Percentiles rank a stretch among this genome's conserved stretches.
Evolutionary conservation across 2,113 vertebrate genomes (phyloP).

Genomic region (Phoxinus phoxinus): DNA sequence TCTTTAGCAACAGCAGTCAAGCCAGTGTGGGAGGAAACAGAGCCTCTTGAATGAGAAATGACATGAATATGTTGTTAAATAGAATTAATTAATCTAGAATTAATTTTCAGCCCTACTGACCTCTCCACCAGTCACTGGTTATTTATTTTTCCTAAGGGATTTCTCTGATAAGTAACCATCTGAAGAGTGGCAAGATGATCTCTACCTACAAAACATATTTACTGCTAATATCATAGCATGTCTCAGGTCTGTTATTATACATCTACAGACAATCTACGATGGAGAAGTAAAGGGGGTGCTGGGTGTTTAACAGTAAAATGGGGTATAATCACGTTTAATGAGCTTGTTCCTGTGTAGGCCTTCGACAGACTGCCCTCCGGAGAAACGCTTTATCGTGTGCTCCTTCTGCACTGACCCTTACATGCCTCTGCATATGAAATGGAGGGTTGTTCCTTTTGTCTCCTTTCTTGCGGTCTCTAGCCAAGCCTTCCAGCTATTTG

Average conservation of each 20-base stretch:
- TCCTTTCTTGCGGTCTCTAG: constrained; percentile 72
- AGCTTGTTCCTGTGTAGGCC: constrained; percentile 78
- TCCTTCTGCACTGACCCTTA: constrained; percentile 72
- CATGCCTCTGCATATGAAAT: constrained; percentile 79
- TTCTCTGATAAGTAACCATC: constrained; percentile 39
- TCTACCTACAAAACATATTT: not conserved
- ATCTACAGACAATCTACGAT: constrained; percentile 20
- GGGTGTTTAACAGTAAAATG: constrained; percentile 72
- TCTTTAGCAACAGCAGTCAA: constrained; percentile 49
- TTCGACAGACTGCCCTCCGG: constrained; percentile 67
- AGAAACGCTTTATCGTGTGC: constrained; percentile 74
- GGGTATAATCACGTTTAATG: constrained; percentile 79
- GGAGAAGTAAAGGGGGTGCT: constrained; percentile 55
- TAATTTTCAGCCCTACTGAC: constrained; percentile 27
- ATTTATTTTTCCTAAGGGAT: not conserved
- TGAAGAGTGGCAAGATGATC: not conserved
- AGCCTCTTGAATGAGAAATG: constrained; percentile 30
- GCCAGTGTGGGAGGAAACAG: constrained; percentile 41
- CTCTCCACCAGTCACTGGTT: constrained; percentile 14
- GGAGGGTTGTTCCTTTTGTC: constrained; percentile 74
- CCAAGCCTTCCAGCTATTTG: constrained; percentile 72
- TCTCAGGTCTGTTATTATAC: constrained; percentile 1
- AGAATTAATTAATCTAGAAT: constrained; percentile 6
- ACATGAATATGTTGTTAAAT: constrained; percentile 10
- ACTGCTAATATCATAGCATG: not conserved